Conservation (phyloP, 1,140 invertebrate genomes). For the Bombus cullumanus region DNA sequence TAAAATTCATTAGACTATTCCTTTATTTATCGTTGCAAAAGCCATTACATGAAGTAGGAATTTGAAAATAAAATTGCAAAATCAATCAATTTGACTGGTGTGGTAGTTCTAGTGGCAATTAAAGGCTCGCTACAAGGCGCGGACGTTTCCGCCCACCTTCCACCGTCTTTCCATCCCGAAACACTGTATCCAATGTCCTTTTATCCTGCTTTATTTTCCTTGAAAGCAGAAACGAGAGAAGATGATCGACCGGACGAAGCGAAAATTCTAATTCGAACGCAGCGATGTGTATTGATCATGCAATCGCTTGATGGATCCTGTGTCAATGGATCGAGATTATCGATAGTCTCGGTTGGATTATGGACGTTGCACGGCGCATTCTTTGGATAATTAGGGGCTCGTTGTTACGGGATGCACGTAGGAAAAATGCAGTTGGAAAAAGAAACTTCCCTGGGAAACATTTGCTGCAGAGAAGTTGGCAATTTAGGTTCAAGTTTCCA, state of each 20-base stretch:
- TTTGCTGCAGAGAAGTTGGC: neutral
- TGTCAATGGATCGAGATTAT: neutral
- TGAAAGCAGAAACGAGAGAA: neutral
- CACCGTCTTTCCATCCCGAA: neutral
- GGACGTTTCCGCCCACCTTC: neutral
- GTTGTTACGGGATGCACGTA: neutral
- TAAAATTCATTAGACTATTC: no score
- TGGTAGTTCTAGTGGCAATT: neutral
- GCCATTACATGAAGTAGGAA: no score
- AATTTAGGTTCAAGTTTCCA: no score
- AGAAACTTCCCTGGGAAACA: no score
- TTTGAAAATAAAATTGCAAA: no score
- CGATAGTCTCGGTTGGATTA: neutral
- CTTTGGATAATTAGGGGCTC: neutral
- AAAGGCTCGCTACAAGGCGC: neutral
- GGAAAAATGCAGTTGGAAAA: neutral
- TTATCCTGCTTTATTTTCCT: neutral
- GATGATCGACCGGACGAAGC: neutral
- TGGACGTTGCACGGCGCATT: neutral
- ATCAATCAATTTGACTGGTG: no score
- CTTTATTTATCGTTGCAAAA: no score
- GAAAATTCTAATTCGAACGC: neutral
- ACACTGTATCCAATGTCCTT: constrained; percentile 8
- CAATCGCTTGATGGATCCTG: neutral
- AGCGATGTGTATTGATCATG: neutral